phyloP scores from a whole-genome alignment of 1,140 invertebrate genomes.

The Limonius californicus region DNA sequence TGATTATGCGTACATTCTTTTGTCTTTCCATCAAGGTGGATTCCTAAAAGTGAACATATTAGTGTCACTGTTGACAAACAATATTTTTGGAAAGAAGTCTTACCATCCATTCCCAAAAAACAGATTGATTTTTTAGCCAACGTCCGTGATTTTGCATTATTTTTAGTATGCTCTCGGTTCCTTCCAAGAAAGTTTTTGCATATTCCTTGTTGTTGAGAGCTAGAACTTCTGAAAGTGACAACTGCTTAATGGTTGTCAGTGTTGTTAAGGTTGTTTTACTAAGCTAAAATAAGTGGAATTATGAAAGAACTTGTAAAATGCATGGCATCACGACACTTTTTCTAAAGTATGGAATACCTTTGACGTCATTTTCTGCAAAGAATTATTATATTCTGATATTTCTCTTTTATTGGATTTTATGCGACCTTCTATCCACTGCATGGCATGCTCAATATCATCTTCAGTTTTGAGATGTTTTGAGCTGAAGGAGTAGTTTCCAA shows the following conservation, averaged over 20 bases:
- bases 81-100: too few species aligned
- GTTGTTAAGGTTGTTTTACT: not conserved
- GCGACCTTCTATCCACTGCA: constrained; percentile 21
- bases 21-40: too few species aligned
- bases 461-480: constrained; percentile 12
- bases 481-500: not conserved
- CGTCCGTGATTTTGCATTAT: constrained; percentile 18
- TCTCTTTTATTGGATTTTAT: constrained; percentile 16
- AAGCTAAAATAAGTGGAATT: not conserved
- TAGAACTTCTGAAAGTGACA: not conserved
- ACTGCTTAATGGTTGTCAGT: too few species aligned
- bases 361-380: constrained; percentile 4
- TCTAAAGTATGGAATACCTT: too few species aligned
- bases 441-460: constrained; percentile 11
- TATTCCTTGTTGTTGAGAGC: constrained; percentile 16
- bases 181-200: constrained; percentile 11
- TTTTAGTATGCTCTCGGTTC: constrained; percentile 13
- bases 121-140: constrained; percentile 20
- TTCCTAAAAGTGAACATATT: too few species aligned
- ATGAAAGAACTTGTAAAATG: not conserved
- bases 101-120: constrained; percentile 31
- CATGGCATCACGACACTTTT: too few species aligned
- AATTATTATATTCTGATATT: constrained; percentile 4
- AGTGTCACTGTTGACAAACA: too few species aligned
- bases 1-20: too few species aligned